Conservation (phyloP, 1,140 invertebrate species). For the Heterodera schachtii region DNA sequence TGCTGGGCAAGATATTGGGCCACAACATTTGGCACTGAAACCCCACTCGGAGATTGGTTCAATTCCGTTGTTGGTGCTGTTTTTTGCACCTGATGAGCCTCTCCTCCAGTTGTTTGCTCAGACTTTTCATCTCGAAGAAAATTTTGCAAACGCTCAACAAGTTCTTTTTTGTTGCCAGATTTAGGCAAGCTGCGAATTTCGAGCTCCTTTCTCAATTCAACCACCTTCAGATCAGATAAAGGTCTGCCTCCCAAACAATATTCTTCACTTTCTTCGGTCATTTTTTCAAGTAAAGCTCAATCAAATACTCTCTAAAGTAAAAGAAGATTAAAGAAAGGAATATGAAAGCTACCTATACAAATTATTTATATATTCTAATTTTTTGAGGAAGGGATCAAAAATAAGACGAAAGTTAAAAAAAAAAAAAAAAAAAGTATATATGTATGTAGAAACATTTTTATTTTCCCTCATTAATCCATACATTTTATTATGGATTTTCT, state of each 20-base stretch:
- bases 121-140: slow-evolving; percentile 22
- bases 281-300: not conserved
- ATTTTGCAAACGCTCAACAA: slow-evolving; percentile 32
- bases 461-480: too few species aligned
- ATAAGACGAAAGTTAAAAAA: too few species aligned
- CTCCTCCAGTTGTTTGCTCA: slow-evolving; percentile 22
- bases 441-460: too few species aligned
- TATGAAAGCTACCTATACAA: too few species aligned
- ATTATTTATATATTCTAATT: too few species aligned
- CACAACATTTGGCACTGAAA: slow-evolving; percentile 6
- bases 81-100: slow-evolving; percentile 1
- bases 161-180: slow-evolving; percentile 44
- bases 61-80: not conserved
- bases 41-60: slow-evolving; percentile 4
- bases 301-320: too few species aligned
- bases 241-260: slow-evolving; percentile 16
- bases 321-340: too few species aligned
- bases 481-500: too few species aligned
- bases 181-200: slow-evolving; percentile 42
- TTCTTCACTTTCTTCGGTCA: slow-evolving; percentile 16
- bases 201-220: slow-evolving; percentile 40
- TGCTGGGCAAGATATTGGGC: slow-evolving; percentile 26
- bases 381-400: too few species aligned
- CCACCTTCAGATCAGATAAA: slow-evolving; percentile 30
- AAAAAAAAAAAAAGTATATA: too few species aligned